A percentile compares a stretch with the other conserved stretches of the same genome.
phyloP scores from a whole-genome alignment of 1,140 invertebrate genomes.

The Apis laboriosa region DNA sequence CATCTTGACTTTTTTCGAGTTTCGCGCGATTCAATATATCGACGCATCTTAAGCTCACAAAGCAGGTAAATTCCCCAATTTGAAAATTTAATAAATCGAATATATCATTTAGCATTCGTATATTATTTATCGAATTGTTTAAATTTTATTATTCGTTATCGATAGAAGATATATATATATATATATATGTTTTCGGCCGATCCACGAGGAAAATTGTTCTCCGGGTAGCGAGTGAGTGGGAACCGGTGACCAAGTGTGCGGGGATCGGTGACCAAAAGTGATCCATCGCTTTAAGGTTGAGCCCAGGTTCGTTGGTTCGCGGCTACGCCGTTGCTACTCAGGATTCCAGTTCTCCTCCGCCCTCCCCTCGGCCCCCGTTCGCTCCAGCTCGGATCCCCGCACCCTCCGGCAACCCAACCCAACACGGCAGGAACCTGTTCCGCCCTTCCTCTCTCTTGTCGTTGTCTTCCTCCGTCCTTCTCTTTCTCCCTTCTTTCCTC shows the following conservation, averaged over 20 bases:
- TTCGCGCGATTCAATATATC: too few species aligned
- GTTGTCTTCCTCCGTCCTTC: conserved; percentile 57
- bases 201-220: conserved; percentile 20
- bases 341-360: conserved; percentile 79
- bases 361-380: conserved; percentile 42
- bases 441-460: conserved; percentile 67
- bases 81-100: too few species aligned
- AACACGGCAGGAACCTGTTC: conserved; percentile 74
- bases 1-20: too few species aligned
- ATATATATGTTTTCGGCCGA: too few species aligned
- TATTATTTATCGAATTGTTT: too few species aligned
- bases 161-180: too few species aligned
- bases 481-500: conserved; percentile 64
- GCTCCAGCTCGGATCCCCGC: conserved; percentile 58
- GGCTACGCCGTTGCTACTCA: conserved; percentile 81
- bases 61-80: too few species aligned
- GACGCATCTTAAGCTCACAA: too few species aligned
- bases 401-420: conserved; percentile 71
- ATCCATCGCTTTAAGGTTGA: conserved; percentile 80
- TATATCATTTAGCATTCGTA: too few species aligned
- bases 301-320: conserved; percentile 77
- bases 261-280: conserved; percentile 61
- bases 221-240: conserved; percentile 51
- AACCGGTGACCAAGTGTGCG: background rate
- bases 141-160: too few species aligned